These are phyloP conservation scores for Neotoma lepida DNA, from an alignment of 2,113 vertebrate genomes.

Conservation along the genomic window DNA sequence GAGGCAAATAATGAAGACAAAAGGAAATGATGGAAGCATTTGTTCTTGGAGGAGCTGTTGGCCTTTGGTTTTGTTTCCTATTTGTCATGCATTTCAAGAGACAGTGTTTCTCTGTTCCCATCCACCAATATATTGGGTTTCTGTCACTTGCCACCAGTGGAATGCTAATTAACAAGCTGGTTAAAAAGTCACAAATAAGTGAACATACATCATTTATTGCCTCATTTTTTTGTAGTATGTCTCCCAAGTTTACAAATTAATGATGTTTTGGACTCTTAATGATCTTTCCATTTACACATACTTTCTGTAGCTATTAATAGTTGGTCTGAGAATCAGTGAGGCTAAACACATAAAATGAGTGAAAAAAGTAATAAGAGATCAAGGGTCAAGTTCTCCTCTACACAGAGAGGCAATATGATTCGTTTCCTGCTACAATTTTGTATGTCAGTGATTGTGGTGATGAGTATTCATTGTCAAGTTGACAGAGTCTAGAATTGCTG, in stretches of 20 bases:
- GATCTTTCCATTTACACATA: neutral
- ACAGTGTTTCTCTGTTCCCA: neutral
- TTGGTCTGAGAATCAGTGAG: neutral
- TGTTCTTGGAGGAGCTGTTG: neutral
- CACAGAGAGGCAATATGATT: neutral
- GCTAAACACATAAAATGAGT: neutral
- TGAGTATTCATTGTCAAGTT: neutral
- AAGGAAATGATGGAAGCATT: neutral
- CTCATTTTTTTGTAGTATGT: neutral
- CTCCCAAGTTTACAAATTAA: slow-evolving; percentile 36
- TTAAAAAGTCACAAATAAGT: neutral
- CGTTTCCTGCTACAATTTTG: neutral
- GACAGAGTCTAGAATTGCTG: neutral
- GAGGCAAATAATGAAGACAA: neutral
- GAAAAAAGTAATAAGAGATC: neutral
- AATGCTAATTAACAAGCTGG: neutral
- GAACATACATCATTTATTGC: neutral
- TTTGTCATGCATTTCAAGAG: neutral
- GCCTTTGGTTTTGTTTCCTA: neutral
- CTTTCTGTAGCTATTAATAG: neutral
- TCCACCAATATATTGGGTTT: neutral
- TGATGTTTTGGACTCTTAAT: neutral
- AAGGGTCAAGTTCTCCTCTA: neutral
- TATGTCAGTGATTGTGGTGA: neutral
- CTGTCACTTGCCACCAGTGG: neutral